A percentile compares a stretch with the other conserved stretches of the same genome.
phyloP scores from a whole-genome alignment of 2,888 invertebrate genomes.

The Drosophila lutescens region DNA sequence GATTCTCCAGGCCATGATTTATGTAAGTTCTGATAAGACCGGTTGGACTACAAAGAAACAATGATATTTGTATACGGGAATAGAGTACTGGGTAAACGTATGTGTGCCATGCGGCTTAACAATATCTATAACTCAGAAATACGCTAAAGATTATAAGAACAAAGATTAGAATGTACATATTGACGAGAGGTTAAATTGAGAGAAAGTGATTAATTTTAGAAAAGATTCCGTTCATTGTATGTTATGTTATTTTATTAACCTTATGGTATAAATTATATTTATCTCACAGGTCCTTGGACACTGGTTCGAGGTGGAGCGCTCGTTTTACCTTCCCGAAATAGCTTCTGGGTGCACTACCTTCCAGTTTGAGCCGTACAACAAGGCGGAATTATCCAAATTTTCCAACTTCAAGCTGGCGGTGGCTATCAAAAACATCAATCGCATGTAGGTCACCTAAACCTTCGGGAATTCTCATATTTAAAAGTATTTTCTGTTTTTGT shows the following conservation, averaged over 20 bases:
- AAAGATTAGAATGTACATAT: neutral
- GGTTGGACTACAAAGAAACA: neutral
- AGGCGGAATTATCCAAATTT: slow-evolving; percentile 75
- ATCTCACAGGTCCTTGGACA: slow-evolving; percentile 86
- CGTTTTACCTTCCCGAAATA: slow-evolving; percentile 90
- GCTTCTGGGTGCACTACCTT: slow-evolving; percentile 89
- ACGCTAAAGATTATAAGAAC: neutral
- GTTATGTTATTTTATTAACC: too few species aligned
- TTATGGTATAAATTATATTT: neutral
- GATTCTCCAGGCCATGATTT: neutral
- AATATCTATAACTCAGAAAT: neutral
- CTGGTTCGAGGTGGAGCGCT: slow-evolving; percentile 91
- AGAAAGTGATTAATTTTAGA: too few species aligned
- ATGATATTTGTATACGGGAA: neutral
- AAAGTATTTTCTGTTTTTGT: too few species aligned
- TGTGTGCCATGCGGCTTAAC: neutral
- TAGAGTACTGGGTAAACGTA: neutral
- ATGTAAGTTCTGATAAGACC: neutral
- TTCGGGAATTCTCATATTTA: too few species aligned
- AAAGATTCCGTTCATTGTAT: too few species aligned
- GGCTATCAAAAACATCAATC: slow-evolving; percentile 87
- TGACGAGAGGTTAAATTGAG: neutral
- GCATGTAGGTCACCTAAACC: slow-evolving; percentile 85
- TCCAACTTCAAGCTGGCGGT: slow-evolving; percentile 87
- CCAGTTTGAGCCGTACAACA: slow-evolving; percentile 85